Evolutionary conservation across 1,140 invertebrate species (phyloP).

Genomic region (Euwallacea similis): DNA sequence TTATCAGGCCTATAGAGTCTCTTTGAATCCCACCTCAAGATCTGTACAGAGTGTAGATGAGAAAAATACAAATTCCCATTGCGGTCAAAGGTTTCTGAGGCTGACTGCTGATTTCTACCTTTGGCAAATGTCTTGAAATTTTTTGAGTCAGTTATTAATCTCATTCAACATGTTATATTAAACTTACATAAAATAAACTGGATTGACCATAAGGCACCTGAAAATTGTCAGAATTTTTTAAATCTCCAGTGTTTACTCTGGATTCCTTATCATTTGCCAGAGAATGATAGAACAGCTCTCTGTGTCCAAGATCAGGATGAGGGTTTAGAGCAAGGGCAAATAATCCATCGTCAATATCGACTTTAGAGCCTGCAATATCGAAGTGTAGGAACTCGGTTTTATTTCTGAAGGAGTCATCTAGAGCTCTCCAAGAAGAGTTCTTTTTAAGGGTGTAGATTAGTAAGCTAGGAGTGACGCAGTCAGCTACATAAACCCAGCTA

Average conservation of each 20-base stretch:
- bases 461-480: conserved; percentile 67
- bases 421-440: conserved; percentile 66
- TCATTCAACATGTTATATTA: no score
- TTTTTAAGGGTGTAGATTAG: conserved; percentile 67
- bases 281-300: conserved; percentile 75
- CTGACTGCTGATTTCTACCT: conserved; percentile 56
- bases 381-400: conserved; percentile 66
- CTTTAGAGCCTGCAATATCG: conserved; percentile 61
- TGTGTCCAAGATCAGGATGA: conserved; percentile 55
- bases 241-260: conserved; percentile 63
- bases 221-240: conserved; percentile 63
- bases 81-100: conserved; percentile 60
- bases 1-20: conserved; percentile 53
- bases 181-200: conserved; percentile 54
- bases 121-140: conserved; percentile 2
- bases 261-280: conserved; percentile 71
- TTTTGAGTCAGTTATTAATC: no score
- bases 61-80: conserved; percentile 63
- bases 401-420: conserved; percentile 71
- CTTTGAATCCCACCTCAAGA: conserved; percentile 63
- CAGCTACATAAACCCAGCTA: conserved; percentile 75
- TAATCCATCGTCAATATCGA: conserved; percentile 75
- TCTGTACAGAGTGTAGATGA: conserved; percentile 58
- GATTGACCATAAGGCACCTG: conserved; percentile 50
- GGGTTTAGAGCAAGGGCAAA: conserved; percentile 69